phyloP scores from a whole-genome alignment of 1,140 invertebrate species.

The Zaprionus gabonicus region DNA sequence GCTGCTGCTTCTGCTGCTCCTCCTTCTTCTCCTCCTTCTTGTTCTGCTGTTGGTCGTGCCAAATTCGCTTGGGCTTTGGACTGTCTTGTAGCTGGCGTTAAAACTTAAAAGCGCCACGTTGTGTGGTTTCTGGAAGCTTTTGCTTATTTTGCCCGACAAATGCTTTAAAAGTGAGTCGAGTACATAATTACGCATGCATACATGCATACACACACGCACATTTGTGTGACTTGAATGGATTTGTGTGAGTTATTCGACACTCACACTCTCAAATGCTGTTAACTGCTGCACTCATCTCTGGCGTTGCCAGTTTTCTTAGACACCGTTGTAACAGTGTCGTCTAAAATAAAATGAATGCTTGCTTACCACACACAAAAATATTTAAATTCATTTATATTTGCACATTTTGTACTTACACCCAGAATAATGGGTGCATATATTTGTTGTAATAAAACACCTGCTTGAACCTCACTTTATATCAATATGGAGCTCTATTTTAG shows the following conservation, averaged over 20 bases:
- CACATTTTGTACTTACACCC: background rate
- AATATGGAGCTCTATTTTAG: background rate
- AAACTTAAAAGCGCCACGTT: constrained; percentile 56
- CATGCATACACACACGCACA: background rate
- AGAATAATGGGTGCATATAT: too few relatives aligned
- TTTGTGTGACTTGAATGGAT: constrained; percentile 4
- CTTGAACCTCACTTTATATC: background rate
- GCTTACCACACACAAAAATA: background rate
- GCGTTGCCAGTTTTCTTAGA: background rate
- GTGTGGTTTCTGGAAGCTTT: constrained; percentile 44
- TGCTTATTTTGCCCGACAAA: constrained; percentile 18
- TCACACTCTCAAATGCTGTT: background rate
- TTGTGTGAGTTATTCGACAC: background rate
- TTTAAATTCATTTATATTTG: background rate
- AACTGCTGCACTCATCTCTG: background rate
- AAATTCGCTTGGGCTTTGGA: constrained; percentile 56
- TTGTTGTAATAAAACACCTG: background rate
- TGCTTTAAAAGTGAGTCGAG: constrained; percentile 5
- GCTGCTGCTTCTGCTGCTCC: background rate
- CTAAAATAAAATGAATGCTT: background rate
- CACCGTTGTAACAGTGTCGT: background rate
- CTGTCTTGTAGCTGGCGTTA: constrained; percentile 58
- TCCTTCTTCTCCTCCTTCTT: constrained; percentile 18
- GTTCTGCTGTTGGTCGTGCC: constrained; percentile 29
- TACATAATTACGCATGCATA: background rate